Base-by-base conservation (phyloP, 2,113 vertebrate genomes). In the Bubalus kerabau region DNA sequence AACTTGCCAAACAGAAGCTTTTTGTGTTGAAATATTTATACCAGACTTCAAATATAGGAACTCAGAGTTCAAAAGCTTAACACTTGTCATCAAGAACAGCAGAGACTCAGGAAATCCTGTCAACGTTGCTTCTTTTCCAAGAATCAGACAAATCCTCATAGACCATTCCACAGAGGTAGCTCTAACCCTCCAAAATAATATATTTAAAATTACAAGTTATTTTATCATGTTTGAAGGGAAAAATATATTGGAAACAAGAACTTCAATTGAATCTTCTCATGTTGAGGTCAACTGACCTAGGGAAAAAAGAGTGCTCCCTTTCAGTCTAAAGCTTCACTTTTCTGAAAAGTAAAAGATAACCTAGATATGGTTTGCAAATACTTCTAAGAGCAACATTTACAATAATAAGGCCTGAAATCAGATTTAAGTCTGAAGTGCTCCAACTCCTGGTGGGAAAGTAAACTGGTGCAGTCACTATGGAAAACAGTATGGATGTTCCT, bases 1-100 rank as follows among this genome's bases (percentile, higher is more conserved):
- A 96, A 88, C 62, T 28, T 85, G 50, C 23, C 85, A 88, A 95
- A 78, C 10, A 57, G 54, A 96, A 96, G 14, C 83, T 74, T 89
- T 57, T 40, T 91, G 40, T 92, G 15, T 83, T 96, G n/a, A 94
- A 98, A 96, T 97, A 95, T 80, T 96, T 91, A 94, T 95, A 48
- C 7, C 52, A 88, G 14, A 74, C 71, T 85, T 97, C n/a, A 97
- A 80, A 94, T 15, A 40, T 16, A 57, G 84, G 57, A 93, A 93
- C 28, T 43, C 2, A 1, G 86, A 62, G 48, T 9, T 83, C 43
- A 59, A 93, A 97, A 95, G 13, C 50, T 90, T 56, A 78, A 26
- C 16, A 54, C 36, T 78, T 94, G 32, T 93, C 24, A 91, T 90
- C 15, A 83, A 94, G 84, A 95, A 95, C 40, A 86, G 19, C 7